phyloP scores from a whole-genome alignment of 2,888 invertebrate genomes.

The Drosophila peninsularis region DNA sequence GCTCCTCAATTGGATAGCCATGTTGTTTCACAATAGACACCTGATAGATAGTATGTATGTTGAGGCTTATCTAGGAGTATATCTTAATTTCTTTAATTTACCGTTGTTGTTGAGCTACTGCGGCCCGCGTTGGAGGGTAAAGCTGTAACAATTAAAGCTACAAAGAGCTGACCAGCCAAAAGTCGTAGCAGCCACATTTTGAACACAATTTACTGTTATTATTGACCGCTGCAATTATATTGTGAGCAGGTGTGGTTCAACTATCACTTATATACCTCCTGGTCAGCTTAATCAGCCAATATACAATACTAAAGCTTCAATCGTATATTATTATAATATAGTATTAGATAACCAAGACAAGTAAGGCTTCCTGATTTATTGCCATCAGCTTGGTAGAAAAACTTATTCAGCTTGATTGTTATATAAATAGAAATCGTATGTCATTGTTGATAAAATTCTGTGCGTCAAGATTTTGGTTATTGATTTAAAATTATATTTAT shows the following conservation, averaged over 20 bases:
- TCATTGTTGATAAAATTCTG: constrained; percentile 30
- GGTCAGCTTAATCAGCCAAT: constrained; percentile 17
- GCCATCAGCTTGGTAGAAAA: constrained; percentile 15
- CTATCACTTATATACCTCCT: constrained; percentile 45
- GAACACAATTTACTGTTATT: background rate
- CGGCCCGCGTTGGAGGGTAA: constrained; percentile 52
- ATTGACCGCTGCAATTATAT: constrained; percentile 12
- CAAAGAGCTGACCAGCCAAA: constrained; percentile 32
- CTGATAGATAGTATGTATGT: constrained; percentile 18
- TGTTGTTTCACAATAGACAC: constrained; percentile 38
- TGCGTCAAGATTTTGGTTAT: background rate
- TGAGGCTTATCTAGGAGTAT: background rate
- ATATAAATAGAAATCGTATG: constrained; percentile 1
- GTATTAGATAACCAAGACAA: constrained; percentile 26
- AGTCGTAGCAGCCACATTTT: constrained; percentile 51
- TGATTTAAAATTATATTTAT: background rate
- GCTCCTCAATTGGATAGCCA: constrained; percentile 84
- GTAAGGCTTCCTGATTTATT: constrained; percentile 27
- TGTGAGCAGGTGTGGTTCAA: background rate
- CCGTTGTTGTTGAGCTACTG: constrained; percentile 69
- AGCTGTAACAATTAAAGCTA: constrained; percentile 37
- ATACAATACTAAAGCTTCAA: constrained; percentile 29
- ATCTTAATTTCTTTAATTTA: constrained; percentile 37
- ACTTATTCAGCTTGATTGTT: constrained; percentile 10
- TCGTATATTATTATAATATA: constrained; percentile 8